Conservation (phyloP, 2,888 invertebrate species). For the Laothoe populi region DNA sequence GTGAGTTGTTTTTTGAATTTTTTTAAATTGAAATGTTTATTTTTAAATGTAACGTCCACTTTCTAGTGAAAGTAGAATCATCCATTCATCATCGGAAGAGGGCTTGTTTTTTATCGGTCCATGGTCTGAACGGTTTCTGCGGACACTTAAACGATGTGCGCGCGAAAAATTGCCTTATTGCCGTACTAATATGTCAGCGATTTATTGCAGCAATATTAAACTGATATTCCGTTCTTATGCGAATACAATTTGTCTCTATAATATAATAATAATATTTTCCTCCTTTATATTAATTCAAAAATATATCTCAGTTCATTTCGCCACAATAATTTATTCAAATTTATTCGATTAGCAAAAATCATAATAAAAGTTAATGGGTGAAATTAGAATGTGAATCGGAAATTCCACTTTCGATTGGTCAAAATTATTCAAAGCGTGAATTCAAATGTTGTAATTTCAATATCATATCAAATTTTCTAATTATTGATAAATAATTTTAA, state of each 20-base stretch:
- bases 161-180: conserved; percentile 16
- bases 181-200: background rate
- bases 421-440: background rate
- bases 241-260: no score
- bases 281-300: background rate
- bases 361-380: conserved; percentile 7
- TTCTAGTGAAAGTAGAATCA: conserved; percentile 70
- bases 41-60: conserved; percentile 47
- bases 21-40: conserved; percentile 25
- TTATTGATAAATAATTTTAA: background rate
- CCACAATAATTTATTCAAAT: background rate
- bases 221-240: no score
- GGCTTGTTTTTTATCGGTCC: conserved; percentile 57
- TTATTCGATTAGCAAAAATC: background rate
- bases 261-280: no score
- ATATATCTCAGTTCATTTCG: background rate
- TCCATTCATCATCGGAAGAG: conserved; percentile 60
- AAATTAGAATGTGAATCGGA: background rate
- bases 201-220: background rate
- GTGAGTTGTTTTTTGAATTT: conserved; percentile 58
- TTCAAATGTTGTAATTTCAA: background rate
- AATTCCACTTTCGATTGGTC: conserved; percentile 1
- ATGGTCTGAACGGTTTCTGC: conserved; percentile 37
- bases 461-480: background rate
- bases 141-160: conserved; percentile 39